These are phyloP conservation scores for Apamea monoglypha DNA, from an alignment of 2,888 invertebrate species.

Conservation along the genomic window DNA sequence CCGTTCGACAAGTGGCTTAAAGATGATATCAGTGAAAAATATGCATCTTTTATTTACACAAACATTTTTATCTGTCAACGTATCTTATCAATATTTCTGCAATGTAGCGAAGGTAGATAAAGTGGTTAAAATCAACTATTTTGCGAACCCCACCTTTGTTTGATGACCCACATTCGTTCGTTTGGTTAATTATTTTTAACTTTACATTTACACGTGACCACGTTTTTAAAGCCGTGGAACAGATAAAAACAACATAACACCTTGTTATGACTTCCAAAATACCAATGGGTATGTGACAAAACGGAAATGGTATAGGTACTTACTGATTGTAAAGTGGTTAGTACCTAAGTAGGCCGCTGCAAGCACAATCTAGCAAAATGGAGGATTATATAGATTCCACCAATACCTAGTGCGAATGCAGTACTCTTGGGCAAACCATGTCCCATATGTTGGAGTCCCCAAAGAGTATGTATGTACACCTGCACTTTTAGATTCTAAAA, in stretches of 20 bases:
- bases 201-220: slow-evolving; percentile 38
- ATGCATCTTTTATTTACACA: slow-evolving; percentile 88
- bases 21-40: slow-evolving; percentile 80
- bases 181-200: slow-evolving; percentile 80
- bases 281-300: slow-evolving; percentile 1
- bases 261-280: slow-evolving; percentile 27
- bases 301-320: neutral
- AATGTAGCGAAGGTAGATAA: slow-evolving; percentile 84
- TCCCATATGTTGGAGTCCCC: neutral
- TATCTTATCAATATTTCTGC: slow-evolving; percentile 89
- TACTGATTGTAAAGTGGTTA: neutral
- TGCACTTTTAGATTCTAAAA: neutral
- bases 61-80: slow-evolving; percentile 81
- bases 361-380: neutral
- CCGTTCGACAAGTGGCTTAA: slow-evolving; percentile 71
- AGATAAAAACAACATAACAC: slow-evolving; percentile 39
- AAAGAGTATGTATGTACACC: neutral
- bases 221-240: slow-evolving; percentile 29
- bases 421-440: neutral
- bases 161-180: slow-evolving; percentile 83
- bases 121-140: slow-evolving; percentile 78
- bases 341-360: neutral
- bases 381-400: neutral
- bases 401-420: neutral
- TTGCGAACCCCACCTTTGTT: slow-evolving; percentile 88